Evolutionary conservation across 2,797 vertebrate genomes (phyloP), one percentile per base, ranked within the genome.

Genomic region (Rhynchonycteris naso): DNA sequence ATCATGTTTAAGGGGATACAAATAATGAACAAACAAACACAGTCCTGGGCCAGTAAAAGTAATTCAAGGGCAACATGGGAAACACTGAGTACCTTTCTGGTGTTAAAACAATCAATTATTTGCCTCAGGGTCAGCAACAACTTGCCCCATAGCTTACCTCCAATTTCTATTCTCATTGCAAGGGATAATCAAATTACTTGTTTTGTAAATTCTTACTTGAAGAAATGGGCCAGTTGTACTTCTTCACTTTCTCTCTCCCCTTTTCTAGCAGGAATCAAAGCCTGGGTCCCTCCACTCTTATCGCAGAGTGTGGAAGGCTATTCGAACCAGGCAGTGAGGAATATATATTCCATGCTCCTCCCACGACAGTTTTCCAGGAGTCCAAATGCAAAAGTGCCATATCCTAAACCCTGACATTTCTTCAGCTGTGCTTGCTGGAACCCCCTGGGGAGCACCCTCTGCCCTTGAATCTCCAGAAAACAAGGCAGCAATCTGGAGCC

Each of bases 191-290:
- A 61, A 81, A 72, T 76, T 65, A 93, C 72, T 82, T 72, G 11
- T 47, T 87, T 93, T 72, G 2, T 75, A 75, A 82, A 79, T 75
- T 56, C 26, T 76, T 56, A 74, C 38, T 81, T 89, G 5, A 94
- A 89, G 10, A 85, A 87, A 65, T 28, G 24, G 50, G 21, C 12
- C 30, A 83, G 28, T 2, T 54, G 21, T 28, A 58, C 54, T 33
- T 15, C 72, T 88, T 92, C 4, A 18, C 21, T 85, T 24, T 71
- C 28, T 91, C 16, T 85, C 28, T 91, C 16, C 81, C 8, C 63
- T 72, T 79, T 94, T 94, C 24, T 85, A 26, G 74, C 22, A 90
- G 74, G 47, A 82, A 80, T 76, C 21, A 79, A 84, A 76, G 33
- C 43, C 59, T 35, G 24, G 69, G 33, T 50, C n/a, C 24, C 24